A percentile compares a stretch with the other conserved stretches of the same genome.
phyloP scores from a whole-genome alignment of 2,113 vertebrate species.

The Microtus richardsoni region DNA sequence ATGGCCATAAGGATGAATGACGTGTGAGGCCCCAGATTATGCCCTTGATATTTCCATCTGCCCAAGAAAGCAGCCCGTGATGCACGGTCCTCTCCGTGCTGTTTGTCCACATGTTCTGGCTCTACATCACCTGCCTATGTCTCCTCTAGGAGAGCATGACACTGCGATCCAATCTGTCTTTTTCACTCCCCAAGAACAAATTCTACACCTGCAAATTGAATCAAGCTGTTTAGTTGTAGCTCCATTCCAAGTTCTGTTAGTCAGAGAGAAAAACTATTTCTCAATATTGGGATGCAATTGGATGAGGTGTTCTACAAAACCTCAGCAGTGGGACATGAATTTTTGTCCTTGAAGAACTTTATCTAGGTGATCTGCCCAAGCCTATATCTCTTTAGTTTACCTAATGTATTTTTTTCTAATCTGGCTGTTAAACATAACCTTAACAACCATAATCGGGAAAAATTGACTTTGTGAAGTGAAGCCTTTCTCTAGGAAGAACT shows the following conservation, averaged over 20 bases:
- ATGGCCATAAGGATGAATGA: background rate
- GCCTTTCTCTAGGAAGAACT: background rate
- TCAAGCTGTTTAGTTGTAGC: background rate
- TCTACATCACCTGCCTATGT: conserved; percentile 50
- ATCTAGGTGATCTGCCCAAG: background rate
- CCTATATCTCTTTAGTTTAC: conserved; percentile 3
- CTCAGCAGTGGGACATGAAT: background rate
- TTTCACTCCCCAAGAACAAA: conserved; percentile 67
- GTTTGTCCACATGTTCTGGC: conserved; percentile 33
- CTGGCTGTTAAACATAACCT: background rate
- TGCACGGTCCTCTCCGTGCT: background rate
- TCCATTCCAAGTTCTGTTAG: conserved; percentile 55
- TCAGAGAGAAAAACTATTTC: conserved; percentile 47
- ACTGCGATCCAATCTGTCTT: conserved; percentile 61
- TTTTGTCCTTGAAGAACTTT: conserved; percentile 4
- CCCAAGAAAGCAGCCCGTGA: background rate
- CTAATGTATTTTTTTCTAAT: background rate
- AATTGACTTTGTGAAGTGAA: background rate
- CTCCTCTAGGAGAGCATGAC: conserved; percentile 32
- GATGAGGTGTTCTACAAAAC: background rate
- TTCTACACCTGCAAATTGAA: conserved; percentile 62
- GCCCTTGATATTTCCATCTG: background rate
- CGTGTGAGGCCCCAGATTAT: background rate
- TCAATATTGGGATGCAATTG: background rate
- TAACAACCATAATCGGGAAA: background rate